These are phyloP conservation scores for Aleiodes alternator DNA, from an alignment of 2,888 invertebrate species.

Conservation along the genomic window DNA sequence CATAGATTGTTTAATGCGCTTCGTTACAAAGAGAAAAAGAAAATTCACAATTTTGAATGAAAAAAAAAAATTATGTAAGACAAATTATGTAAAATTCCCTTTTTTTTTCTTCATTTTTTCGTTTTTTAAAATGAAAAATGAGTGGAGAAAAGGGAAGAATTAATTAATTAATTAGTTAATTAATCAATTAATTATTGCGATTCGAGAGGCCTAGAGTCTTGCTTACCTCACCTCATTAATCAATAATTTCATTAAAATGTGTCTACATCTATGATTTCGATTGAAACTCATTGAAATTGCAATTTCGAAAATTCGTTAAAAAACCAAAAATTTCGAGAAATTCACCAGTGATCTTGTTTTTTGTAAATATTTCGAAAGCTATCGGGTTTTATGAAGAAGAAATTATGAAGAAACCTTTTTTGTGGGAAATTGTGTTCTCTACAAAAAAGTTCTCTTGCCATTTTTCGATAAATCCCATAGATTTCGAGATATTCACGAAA, in stretches of 20 bases:
- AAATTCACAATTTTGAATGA: not conserved
- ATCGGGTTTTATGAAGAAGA: too few species aligned
- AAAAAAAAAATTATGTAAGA: too few species aligned
- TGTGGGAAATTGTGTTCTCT: too few species aligned
- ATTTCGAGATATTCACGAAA: too few species aligned
- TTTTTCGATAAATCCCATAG: too few species aligned
- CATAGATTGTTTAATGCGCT: constrained; percentile 39
- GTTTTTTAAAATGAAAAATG: not conserved
- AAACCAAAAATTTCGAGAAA: not conserved
- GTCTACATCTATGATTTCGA: constrained; percentile 2
- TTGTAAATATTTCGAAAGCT: too few species aligned
- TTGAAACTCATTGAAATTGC: not conserved
- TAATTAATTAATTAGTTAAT: too few species aligned
- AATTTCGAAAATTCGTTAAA: not conserved
- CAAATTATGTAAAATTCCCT: not conserved
- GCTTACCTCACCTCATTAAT: constrained; percentile 9
- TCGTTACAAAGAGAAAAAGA: constrained; percentile 21
- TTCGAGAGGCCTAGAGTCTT: constrained; percentile 8
- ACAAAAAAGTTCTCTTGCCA: too few species aligned
- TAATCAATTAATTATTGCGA: not conserved
- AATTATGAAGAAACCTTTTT: too few species aligned
- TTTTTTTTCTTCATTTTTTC: not conserved
- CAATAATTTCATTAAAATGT: constrained; percentile 2
- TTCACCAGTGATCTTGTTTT: too few species aligned
- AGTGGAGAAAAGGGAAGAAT: not conserved